Evolutionary conservation across 2,888 invertebrate genomes (phyloP), one percentile per base, ranked within the genome.

Genomic region (Phaonia tiefii): DNA sequence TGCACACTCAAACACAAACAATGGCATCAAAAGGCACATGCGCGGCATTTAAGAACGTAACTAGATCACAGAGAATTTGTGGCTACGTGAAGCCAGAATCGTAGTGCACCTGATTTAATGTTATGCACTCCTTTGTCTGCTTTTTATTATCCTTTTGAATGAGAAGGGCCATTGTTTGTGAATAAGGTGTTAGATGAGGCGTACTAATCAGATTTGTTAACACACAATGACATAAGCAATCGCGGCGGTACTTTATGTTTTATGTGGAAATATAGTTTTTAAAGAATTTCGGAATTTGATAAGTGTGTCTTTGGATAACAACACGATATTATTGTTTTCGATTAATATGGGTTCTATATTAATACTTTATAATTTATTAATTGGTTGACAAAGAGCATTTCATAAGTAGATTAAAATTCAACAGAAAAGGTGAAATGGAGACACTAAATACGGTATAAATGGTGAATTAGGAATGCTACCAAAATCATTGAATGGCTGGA

Each of bases 171-270:
- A 82, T 75, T 83, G 79, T 78, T 76, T 73, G 72, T 67, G 42
- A 73, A 79, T 84, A 88, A 89, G 87, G 89, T 89, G 89, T 88
- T 89, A 89, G 89, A 89, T 89, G 86, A 86, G 89, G 89, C 89
- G 89, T 88, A 85, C 86, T 89, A 89, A 89, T 89, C 86, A 86
- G 88, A 87, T 88, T 88, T 88, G 44, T 65, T 74, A 75, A 54
- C 67, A 74, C 72, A 81, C 49, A 70, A 4, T 17, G 15, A 75
- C 25, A 73, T 58, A 71, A 42, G 10, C 39, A 37, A 20, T 20
- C 5, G 1, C 58, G 42, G 60, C 77, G 70, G 76, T 44, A 15
- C 37, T 66, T 22, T 44, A 7, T 72, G 65, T 56, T 44, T 72
- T 11, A 56, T 31, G 8, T 42, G 39, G 63, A 17, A 42, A 67